Percentiles rank a stretch among this genome's conserved stretches.
phyloP scores from a whole-genome alignment of 1,140 invertebrate species.

The Centruroides sculpturatus region DNA sequence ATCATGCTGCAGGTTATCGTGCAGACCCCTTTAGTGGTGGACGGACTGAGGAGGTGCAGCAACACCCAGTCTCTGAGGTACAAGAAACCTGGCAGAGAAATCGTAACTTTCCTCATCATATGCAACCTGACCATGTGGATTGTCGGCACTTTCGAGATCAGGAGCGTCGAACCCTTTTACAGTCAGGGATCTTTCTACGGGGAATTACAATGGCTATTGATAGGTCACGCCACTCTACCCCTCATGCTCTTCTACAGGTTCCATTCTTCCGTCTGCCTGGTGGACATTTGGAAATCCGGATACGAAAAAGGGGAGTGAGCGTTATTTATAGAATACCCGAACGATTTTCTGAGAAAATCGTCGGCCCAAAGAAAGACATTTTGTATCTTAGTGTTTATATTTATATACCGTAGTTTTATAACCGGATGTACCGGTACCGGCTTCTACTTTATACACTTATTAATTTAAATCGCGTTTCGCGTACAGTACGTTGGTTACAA shows the following conservation, averaged over 20 bases:
- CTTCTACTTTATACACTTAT: too few relatives aligned
- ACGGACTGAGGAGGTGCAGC: slow-evolving; percentile 52
- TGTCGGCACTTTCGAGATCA: slow-evolving; percentile 61
- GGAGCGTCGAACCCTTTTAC: slow-evolving; percentile 42
- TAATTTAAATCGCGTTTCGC: too few relatives aligned
- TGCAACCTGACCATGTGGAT: slow-evolving; percentile 69
- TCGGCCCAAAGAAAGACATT: too few relatives aligned
- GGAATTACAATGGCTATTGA: slow-evolving; percentile 50
- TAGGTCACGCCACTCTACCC: slow-evolving; percentile 56
- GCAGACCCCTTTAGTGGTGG: slow-evolving; percentile 60
- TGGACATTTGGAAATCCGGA: slow-evolving; percentile 66
- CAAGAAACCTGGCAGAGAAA: slow-evolving; percentile 54
- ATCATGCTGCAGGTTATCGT: slow-evolving; percentile 27
- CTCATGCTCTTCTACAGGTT: slow-evolving; percentile 67
- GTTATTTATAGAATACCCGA: too few relatives aligned
- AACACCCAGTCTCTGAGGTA: slow-evolving; percentile 45
- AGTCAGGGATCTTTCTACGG: slow-evolving; percentile 50
- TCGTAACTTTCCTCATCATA: slow-evolving; percentile 60
- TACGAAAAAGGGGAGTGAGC: slow-evolving; percentile 35
- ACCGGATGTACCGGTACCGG: too few relatives aligned
- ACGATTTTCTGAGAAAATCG: too few relatives aligned
- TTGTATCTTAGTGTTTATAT: too few relatives aligned
- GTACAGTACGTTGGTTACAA: too few relatives aligned
- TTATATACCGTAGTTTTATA: too few relatives aligned
- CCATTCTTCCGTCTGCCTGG: slow-evolving; percentile 65